Evolutionary conservation across 64 coral and sea anemone genomes (phyloP), one percentile per base, ranked within the genome.

Genomic region (Hydrozoanthus tunicans): DNA sequence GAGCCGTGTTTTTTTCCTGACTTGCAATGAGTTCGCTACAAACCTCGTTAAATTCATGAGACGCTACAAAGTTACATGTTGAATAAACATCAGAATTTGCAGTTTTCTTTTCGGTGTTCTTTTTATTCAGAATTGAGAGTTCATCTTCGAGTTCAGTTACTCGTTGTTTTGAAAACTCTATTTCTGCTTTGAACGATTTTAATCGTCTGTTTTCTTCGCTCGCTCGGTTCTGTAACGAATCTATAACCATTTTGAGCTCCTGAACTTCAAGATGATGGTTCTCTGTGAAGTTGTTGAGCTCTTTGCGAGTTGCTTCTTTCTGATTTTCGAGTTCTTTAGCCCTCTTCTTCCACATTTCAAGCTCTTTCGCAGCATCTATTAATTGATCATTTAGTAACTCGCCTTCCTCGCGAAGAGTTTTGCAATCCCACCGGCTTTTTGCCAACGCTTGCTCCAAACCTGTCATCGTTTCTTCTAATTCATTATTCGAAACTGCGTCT

Each of bases 291-390:
- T 77, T 64, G 23, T 75, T 53, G 4, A 88, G 23, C 53, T 81
- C 61, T 59, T 78, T 81, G n/a, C 58, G 72, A 69, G 83, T 54
- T 7, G 83, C 62, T 5, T 91, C 89, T 12, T 82, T 77, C 62
- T 88, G 71, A 6, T 81, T 64, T 81, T 77, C 95, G 57, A 80
- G 70, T 51, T 89, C 77, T 91, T 93, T 76, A 0, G 81, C 83
- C 79, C 88, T 96, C 69, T 79, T 77, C 92, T 86, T 79, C 89
- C 92, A 96, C 77, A 93, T 14, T 23, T 89, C 81, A 81, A 93
- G 73, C 59, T 96, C 92, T 58, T 71, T 89, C 7, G 77, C 64
- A 1, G 74, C 86, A 81, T 96, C 92, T 6, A 93, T 24, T 13
- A 86, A 77, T 55, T 80, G 81, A 88, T 93, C 82, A 61, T 91